Conservation (phyloP, 2,888 invertebrate species). For the Drosophila dives region DNA sequence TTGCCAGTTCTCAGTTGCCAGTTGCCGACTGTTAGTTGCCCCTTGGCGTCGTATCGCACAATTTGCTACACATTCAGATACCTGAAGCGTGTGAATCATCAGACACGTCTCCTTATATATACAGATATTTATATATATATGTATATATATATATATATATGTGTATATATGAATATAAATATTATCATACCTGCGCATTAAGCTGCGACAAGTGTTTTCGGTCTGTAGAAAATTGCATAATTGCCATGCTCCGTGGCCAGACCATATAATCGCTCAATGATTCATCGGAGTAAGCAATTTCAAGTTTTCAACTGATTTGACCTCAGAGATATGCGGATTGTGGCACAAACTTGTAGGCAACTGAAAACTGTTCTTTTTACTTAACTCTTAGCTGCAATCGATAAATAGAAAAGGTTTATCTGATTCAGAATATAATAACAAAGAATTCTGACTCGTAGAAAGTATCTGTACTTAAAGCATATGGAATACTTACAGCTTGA, state of each 20-base stretch:
- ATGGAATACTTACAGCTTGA: not conserved
- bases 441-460: not conserved
- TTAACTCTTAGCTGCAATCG: not conserved
- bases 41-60: constrained; percentile 26
- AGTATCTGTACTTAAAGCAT: not conserved
- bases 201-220: constrained; percentile 69
- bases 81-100: constrained; percentile 65
- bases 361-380: not conserved
- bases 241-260: constrained; percentile 54
- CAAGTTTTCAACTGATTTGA: constrained; percentile 21
- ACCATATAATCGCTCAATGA: constrained; percentile 58
- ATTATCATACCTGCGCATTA: constrained; percentile 40
- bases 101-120: no score
- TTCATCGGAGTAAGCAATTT: constrained; percentile 39
- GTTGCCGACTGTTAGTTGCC: constrained; percentile 20
- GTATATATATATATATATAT: not conserved
- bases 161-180: not conserved
- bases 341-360: constrained; percentile 19
- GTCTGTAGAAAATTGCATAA: constrained; percentile 68
- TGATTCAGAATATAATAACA: not conserved
- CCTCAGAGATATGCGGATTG: constrained; percentile 23
- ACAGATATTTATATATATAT: not conserved
- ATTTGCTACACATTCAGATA: constrained; percentile 54
- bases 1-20: not conserved
- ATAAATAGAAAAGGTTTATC: not conserved